Base-by-base conservation (phyloP, 2,113 vertebrate genomes). In the Hipposideros armiger region DNA sequence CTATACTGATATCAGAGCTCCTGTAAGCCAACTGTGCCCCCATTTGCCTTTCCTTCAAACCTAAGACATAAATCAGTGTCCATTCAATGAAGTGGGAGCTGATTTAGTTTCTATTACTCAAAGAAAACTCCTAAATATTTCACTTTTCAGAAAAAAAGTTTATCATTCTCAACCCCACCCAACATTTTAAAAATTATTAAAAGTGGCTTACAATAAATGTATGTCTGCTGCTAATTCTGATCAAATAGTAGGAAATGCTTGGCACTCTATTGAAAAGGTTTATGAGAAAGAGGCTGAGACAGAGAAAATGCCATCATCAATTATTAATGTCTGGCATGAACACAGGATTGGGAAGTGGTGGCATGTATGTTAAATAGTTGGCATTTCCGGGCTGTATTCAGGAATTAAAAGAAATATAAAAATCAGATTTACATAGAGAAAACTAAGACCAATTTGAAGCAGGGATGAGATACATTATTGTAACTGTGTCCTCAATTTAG, bases 391-490 rank as follows among this genome's bases (percentile, higher is more conserved):
- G 22, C 16, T 72, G 73, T 62, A 85, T 19, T 76, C 66, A 81
- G 60, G 82, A 81, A 58, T 4, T 32, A 32, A 74, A 95, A 47
- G 40, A 90, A 93, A 60, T 54, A 73, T 24, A 19, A 87, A 85
- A 91, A 28, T 40, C 30, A 80, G 52, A 70, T 80, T 67, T 69
- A 81, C 32, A 19, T 45, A 58, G n/a, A 82, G 4, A 86, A 70
- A 94, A 58, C 40, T 70, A 86, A 67, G 50, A 84, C 66, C 40
- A 91, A 26, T 60, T 56, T 45, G 66, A 90, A 96, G 47, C 58
- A 69, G 47, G 66, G 50, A 80, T 36, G 76, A 74, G 17, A 50
- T n/a, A 40, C 5, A 42, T 40, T 85, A 47, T 47, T 72, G 3
- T 60, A 80, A 80, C 16, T 62, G 11, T 60, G 5, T 36, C 56